Evolutionary conservation across 2,888 invertebrate genomes (phyloP), one percentile per base, ranked within the genome.

Genomic region (Leptarthrus brevirostris): DNA sequence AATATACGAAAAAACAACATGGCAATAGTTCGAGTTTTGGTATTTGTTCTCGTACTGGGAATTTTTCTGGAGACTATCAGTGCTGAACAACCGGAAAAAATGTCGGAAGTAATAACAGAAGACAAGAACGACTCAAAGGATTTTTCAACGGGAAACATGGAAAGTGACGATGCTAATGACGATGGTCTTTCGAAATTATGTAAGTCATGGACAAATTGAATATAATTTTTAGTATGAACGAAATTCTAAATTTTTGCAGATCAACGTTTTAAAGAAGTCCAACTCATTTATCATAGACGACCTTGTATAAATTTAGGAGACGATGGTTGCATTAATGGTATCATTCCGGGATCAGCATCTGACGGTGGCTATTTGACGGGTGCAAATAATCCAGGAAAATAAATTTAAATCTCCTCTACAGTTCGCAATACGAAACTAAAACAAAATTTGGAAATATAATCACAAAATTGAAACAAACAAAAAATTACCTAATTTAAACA

Each of bases 291-390:
- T 14, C 69, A 24, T n/a, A 49, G 52, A 34, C 22, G 71, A 4
- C 34, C 40, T 18, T 84, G 84, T 72, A 80, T 81, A 10, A 85
- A 84, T 77, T 78, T 87, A 83, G 87, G 87, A 83, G 88, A 88
- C 77, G 88, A 88, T 14, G 87, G 87, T 0, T 88, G 88, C 76
- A 81, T 84, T 69, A 87, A 87, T 77, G 87, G 86, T 8, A 86
- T 86, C 75, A 79, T 87, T 0, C 80, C 82, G 3, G 87, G 87
- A 10, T 83, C 87, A 61, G 87, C 87, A 84, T 79, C 79, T 1
- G 86, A 86, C 64, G 84, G 86, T 56, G 80, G 84, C 66, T 87
- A 83, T 73, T 77, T 87, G 8, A 83, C 82, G 47, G 86, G 86
- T 1, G 85, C 83, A 3, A 86, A 86, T 77, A 87, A 83, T 74